phyloP scores from a whole-genome alignment of 2,113 vertebrate species.

The Pontoporia blainvillei region DNA sequence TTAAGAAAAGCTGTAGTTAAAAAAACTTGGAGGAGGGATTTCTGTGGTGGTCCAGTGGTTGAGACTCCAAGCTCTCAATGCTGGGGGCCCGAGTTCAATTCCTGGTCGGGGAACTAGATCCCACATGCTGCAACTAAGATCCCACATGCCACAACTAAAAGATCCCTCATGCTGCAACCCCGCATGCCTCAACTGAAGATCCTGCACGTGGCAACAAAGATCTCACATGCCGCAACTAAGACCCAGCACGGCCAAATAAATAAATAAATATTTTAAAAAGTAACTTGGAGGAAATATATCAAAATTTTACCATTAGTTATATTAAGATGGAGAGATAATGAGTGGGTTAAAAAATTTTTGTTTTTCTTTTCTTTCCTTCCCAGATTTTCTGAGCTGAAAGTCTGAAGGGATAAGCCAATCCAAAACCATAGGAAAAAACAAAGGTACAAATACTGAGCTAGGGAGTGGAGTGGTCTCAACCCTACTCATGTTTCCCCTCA shows the following conservation, averaged over 20 bases:
- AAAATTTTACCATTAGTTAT: not conserved
- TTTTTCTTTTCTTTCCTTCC: not conserved
- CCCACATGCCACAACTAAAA: too few relatives aligned
- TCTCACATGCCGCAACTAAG: too few relatives aligned
- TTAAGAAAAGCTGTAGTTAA: not conserved
- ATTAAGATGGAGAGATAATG: not conserved
- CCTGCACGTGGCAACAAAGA: too few relatives aligned
- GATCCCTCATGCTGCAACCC: too few relatives aligned
- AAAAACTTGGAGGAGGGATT: not conserved
- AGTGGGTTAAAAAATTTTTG: not conserved
- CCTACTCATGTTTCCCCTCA: not conserved
- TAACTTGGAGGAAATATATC: not conserved
- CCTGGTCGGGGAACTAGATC: too few relatives aligned
- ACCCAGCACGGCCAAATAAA: too few relatives aligned
- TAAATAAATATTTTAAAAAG: too few relatives aligned
- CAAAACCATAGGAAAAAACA: not conserved
- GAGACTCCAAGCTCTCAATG: too few relatives aligned
- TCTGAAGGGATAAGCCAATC: not conserved
- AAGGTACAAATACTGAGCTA: not conserved
- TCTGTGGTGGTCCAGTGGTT: too few relatives aligned
- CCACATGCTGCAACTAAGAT: too few relatives aligned
- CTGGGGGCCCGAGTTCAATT: too few relatives aligned
- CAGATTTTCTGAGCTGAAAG: not conserved
- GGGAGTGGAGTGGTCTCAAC: not conserved
- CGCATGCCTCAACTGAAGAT: too few relatives aligned